Base-by-base conservation (phyloP, 2,797 vertebrate species). In the Myoxocephalus aenaeus region DNA sequence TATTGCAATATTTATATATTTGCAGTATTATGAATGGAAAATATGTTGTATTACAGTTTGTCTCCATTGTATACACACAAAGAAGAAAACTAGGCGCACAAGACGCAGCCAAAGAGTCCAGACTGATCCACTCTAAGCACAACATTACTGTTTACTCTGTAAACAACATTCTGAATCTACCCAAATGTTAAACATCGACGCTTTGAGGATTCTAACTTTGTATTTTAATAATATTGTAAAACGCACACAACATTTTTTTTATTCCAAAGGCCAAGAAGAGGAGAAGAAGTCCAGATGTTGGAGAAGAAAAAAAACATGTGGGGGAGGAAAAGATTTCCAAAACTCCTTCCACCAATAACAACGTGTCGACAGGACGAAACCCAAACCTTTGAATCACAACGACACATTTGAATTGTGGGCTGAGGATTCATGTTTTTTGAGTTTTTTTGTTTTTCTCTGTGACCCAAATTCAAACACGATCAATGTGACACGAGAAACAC, bases 291-390 rank as follows among this genome's bases (percentile, higher is more conserved):
- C 20, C 13, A 1, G 17, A 34, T 8, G 36, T 17, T 29, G 12
- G 9, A 34, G 40, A 40, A 40, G 38, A n/a, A 73, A 27, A 36
- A 56, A 54, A 40, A 50, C 51, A 25, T 15, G 0, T 10, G 18
- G 7, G 10, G 29, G 17, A 46, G 36, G 8, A 6, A 38, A 51
- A 54, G 2, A 57, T 63, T 66, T 69, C n/a, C 40, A 68, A 66
- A 81, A 48, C 32, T 65, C 9, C 0, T 70, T 4, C 32, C 38
- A 61, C 10, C 54, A 51, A 9, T 29, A 75, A 62, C 65, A 67
- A 61, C 32, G 14, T 63, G 58, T 56, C 74, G 36, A 70, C 27
- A 63, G 27, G 44, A 75, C 20, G 57, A 74, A 81, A 57, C 12
- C 12, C 29, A 68, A 59, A 74, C 10, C 11, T 73, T 38, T 70